A percentile compares a stretch with the other conserved stretches of the same genome.
phyloP scores from a whole-genome alignment of 2,888 invertebrate species.

The Sarcophaga subvicina region DNA sequence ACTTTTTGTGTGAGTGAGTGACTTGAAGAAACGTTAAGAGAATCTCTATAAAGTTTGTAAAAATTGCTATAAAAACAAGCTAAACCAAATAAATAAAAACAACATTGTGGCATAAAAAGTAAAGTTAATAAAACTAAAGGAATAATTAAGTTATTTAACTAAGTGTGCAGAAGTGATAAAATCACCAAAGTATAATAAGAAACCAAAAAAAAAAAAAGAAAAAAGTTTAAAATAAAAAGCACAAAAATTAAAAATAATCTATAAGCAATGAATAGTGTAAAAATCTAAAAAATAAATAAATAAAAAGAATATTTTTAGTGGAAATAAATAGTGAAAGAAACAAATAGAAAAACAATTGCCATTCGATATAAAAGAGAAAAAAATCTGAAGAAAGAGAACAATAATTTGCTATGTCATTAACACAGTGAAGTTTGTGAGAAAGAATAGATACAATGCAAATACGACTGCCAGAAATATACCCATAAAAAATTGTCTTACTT shows the following conservation, averaged over 20 bases:
- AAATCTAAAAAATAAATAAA: background rate
- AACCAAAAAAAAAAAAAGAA: background rate
- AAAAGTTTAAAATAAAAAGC: slow-evolving; percentile 6
- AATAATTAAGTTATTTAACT: background rate
- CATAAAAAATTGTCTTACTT: slow-evolving; percentile 56
- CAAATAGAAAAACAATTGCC: background rate
- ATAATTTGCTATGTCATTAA: slow-evolving; percentile 65
- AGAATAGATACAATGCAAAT: slow-evolving; percentile 62
- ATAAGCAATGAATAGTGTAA: background rate
- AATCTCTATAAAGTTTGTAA: slow-evolving; percentile 49
- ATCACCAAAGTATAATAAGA: slow-evolving; percentile 15
- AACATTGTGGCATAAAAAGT: background rate
- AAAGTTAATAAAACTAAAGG: background rate
- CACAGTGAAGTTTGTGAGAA: slow-evolving; percentile 62
- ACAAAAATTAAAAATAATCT: background rate
- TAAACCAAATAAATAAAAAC: slow-evolving; percentile 10
- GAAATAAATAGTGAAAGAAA: background rate
- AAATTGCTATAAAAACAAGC: slow-evolving; percentile 50
- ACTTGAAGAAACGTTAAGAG: slow-evolving; percentile 63
- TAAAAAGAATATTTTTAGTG: background rate
- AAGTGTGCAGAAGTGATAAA: slow-evolving; percentile 1
- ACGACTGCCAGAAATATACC: slow-evolving; percentile 50
- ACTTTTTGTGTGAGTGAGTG: slow-evolving; percentile 58
- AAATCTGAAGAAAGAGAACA: slow-evolving; percentile 47
- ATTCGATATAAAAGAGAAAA: slow-evolving; percentile 6